Conservation (phyloP, 2,797 vertebrate genomes). For the Scomberomorus guttatus region DNA sequence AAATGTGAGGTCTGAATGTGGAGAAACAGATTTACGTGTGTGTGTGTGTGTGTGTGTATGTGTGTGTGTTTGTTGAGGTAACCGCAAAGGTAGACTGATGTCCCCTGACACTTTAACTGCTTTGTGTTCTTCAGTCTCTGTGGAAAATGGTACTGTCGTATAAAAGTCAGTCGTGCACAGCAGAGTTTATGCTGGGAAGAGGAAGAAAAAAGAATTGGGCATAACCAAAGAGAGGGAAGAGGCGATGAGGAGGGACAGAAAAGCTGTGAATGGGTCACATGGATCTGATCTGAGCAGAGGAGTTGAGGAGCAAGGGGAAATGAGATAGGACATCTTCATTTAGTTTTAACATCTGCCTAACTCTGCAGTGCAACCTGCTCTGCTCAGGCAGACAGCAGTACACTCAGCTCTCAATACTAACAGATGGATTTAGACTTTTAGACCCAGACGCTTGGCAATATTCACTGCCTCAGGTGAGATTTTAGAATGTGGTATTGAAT, state of each 20-base stretch:
- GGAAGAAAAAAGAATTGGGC: slow-evolving; percentile 50
- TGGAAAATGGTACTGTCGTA: slow-evolving; percentile 77
- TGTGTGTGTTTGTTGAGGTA: slow-evolving; percentile 43
- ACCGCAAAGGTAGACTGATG: slow-evolving; percentile 59
- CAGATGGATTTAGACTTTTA: slow-evolving; percentile 72
- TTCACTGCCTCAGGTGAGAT: slow-evolving; percentile 73
- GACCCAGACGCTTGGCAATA: slow-evolving; percentile 64
- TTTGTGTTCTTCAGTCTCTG: slow-evolving; percentile 66
- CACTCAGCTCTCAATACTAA: slow-evolving; percentile 48
- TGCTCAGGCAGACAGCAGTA: slow-evolving; percentile 55
- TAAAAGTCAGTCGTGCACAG: slow-evolving; percentile 71
- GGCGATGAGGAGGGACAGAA: not conserved
- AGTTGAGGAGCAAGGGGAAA: slow-evolving; percentile 55
- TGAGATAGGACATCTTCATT: slow-evolving; percentile 77
- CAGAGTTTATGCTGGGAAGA: slow-evolving; percentile 55
- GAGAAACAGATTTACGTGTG: slow-evolving; percentile 10
- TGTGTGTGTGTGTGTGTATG: slow-evolving; percentile 37
- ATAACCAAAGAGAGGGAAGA: slow-evolving; percentile 1
- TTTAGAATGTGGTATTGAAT: slow-evolving; percentile 71
- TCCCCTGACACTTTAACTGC: slow-evolving; percentile 76
- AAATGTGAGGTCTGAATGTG: slow-evolving; percentile 50
- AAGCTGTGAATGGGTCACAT: slow-evolving; percentile 28
- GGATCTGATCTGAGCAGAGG: slow-evolving; percentile 31
- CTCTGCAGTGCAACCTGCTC: slow-evolving; percentile 51
- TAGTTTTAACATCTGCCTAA: slow-evolving; percentile 69